Conservation (phyloP, 2,888 invertebrate species). For the Spialia ferax region DNA sequence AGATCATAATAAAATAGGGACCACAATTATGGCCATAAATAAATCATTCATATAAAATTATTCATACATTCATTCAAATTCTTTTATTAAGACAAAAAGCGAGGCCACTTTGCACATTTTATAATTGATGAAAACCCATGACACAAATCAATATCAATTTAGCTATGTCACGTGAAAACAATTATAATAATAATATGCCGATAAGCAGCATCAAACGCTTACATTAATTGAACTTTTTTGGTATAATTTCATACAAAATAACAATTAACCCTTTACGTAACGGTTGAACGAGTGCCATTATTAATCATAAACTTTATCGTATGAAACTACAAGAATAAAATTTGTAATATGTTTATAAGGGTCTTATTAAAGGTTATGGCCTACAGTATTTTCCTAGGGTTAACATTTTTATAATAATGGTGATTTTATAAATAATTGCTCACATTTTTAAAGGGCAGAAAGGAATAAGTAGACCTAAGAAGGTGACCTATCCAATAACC, state of each 20-base stretch:
- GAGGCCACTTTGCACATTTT: too few species aligned
- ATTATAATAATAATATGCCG: too few species aligned
- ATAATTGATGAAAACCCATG: too few species aligned
- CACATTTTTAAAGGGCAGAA: constrained; percentile 19
- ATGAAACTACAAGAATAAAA: constrained; percentile 13
- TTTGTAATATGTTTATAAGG: constrained; percentile 21
- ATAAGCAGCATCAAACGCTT: not conserved
- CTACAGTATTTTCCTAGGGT: constrained; percentile 13
- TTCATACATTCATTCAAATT: too few species aligned
- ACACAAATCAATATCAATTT: too few species aligned
- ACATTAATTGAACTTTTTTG: not conserved
- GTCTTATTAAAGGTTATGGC: constrained; percentile 17
- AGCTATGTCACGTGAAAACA: too few species aligned
- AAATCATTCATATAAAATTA: too few species aligned
- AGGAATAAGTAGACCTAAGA: constrained; percentile 6
- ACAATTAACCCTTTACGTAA: not conserved
- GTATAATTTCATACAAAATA: not conserved
- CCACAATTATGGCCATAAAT: too few species aligned
- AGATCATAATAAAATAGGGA: too few species aligned
- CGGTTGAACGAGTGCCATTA: not conserved
- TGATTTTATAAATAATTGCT: constrained; percentile 20
- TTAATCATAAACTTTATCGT: constrained; percentile 15
- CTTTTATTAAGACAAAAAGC: too few species aligned
- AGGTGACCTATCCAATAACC: constrained; percentile 24
- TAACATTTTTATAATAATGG: constrained; percentile 11